These are phyloP conservation scores for Probosciger aterrimus DNA, from an alignment of 2,113 vertebrate genomes.

Conservation along the genomic window DNA sequence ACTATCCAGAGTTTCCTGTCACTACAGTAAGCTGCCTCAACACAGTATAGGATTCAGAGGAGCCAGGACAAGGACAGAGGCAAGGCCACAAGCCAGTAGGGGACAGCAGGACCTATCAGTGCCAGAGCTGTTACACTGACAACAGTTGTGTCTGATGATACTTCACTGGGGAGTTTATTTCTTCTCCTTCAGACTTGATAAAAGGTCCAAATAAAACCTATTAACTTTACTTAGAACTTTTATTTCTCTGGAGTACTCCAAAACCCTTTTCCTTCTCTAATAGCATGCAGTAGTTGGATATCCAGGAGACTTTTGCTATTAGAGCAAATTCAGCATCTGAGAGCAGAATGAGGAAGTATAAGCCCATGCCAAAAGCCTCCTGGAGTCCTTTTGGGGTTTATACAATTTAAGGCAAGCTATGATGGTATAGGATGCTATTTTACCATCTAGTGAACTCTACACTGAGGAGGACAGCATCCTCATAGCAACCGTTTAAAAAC, in stretches of 20 bases:
- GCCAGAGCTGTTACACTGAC: neutral
- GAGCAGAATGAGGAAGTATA: neutral
- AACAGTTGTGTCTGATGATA: neutral
- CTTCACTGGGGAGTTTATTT: neutral
- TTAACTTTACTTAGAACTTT: neutral
- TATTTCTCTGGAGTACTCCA: neutral
- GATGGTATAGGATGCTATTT: neutral
- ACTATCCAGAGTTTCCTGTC: neutral
- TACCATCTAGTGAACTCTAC: neutral
- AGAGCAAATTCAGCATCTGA: neutral
- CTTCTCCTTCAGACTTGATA: neutral
- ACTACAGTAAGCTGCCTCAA: neutral
- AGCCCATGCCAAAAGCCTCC: neutral
- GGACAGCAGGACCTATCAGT: neutral
- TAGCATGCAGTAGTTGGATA: neutral
- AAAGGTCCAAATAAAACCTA: neutral
- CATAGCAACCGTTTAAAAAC: neutral
- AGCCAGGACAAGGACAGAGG: neutral
- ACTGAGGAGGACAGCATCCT: neutral
- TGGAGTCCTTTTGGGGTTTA: neutral
- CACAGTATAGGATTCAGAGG: neutral
- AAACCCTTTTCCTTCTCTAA: neutral
- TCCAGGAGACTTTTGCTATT: neutral
- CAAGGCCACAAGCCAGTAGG: neutral
- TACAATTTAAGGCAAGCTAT: neutral